phyloP scores from a whole-genome alignment of 2,797 vertebrate genomes.

The Denticeps clupeoides region DNA sequence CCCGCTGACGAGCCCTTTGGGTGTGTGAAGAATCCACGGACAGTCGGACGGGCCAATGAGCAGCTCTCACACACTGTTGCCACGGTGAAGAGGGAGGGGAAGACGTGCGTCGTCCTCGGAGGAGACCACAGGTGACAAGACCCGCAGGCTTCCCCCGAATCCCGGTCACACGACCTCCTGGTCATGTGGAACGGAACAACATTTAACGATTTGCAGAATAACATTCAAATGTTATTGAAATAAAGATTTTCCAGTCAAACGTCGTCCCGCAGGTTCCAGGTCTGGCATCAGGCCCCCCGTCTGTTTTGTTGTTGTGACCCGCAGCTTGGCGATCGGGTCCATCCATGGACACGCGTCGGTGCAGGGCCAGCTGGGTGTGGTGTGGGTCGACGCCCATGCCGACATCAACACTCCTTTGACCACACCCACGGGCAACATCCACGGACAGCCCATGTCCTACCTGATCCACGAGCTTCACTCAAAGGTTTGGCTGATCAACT shows the following conservation, averaged over 20 bases:
- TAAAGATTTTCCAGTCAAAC: too few species aligned
- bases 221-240: too few species aligned
- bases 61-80: conserved; percentile 52
- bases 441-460: conserved; percentile 71
- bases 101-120: conserved; percentile 61
- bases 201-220: too few species aligned
- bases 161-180: too few species aligned
- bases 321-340: conserved; percentile 66
- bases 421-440: conserved; percentile 63
- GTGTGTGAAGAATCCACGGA: conserved; percentile 43
- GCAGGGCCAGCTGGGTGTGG: conserved; percentile 56
- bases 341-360: conserved; percentile 64
- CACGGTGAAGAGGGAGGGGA: conserved; percentile 52
- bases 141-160: too few species aligned
- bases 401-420: conserved; percentile 77
- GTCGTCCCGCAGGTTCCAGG: too few species aligned
- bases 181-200: too few species aligned
- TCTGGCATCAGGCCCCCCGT: too few species aligned
- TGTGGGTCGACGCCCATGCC: conserved; percentile 82
- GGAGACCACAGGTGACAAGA: conserved; percentile 81
- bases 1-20: conserved; percentile 42
- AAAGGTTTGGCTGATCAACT: conserved; percentile 45
- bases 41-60: conserved; percentile 62
- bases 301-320: conserved; percentile 2
- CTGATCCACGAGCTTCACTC: conserved; percentile 63